A percentile compares a stretch with the other conserved stretches of the same genome.
phyloP scores from a whole-genome alignment of 2,113 vertebrate species.

The Oxyura jamaicensis region DNA sequence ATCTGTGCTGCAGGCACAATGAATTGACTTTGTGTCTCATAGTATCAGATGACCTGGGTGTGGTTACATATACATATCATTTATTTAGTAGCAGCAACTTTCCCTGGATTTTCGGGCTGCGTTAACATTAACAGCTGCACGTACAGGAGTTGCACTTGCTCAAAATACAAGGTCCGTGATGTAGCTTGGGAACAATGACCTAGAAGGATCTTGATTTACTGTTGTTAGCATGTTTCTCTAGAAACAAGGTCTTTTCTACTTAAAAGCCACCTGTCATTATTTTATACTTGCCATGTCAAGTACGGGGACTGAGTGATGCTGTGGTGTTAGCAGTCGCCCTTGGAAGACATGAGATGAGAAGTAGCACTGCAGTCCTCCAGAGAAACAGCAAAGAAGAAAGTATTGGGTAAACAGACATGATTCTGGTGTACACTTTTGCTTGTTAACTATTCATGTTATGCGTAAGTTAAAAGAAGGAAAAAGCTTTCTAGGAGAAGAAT shows the following conservation, averaged over 20 bases:
- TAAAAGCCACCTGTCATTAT: neutral
- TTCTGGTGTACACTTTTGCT: neutral
- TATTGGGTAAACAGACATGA: neutral
- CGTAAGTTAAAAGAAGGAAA: neutral
- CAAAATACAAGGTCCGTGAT: neutral
- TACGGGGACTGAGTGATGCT: accelerated
- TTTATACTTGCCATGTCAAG: neutral
- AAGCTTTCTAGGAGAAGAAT: neutral
- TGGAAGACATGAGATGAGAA: neutral
- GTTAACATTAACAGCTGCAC: neutral
- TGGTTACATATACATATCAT: neutral
- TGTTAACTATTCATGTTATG: neutral
- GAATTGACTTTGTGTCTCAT: neutral
- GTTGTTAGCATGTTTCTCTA: neutral
- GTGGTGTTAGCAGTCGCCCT: neutral
- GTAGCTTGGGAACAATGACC: neutral
- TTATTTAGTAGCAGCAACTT: neutral
- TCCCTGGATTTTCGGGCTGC: neutral
- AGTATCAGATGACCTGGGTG: neutral
- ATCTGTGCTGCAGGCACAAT: neutral
- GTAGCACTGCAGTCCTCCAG: neutral
- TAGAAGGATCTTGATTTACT: neutral
- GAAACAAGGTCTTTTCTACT: neutral
- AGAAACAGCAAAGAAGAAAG: neutral
- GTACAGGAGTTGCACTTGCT: neutral